Percentiles rank a stretch among this genome's conserved stretches.
Evolutionary conservation across 30 jellyfish, hydroid and myxozoan species (phyloP).

Genomic region (Chrysaora quinquecirrha): DNA sequence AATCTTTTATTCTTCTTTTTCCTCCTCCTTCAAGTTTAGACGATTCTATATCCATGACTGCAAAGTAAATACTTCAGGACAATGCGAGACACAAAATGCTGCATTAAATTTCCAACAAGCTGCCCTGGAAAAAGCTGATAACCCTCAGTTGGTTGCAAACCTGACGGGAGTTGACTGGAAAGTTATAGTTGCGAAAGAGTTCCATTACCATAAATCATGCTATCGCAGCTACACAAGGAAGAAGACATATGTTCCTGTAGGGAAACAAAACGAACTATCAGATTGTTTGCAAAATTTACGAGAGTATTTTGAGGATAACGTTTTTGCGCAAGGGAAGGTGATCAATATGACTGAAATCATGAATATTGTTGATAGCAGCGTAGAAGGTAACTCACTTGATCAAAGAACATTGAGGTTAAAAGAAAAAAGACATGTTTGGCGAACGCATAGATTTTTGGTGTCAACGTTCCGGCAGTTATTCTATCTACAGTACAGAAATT

Average conservation of each 20-base stretch:
- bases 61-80: too few relatives aligned
- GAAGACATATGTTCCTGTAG: too few relatives aligned
- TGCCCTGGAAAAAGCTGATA: not conserved
- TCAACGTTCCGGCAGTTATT: not conserved
- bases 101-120: not conserved
- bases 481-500: constrained; percentile 2
- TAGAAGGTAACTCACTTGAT: not conserved
- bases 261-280: not conserved
- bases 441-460: constrained; percentile 11
- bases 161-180: not conserved
- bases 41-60: too few relatives aligned
- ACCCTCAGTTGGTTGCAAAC: not conserved
- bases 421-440: not conserved
- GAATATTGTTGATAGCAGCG: not conserved
- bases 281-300: not conserved
- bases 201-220: not conserved
- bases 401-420: not conserved
- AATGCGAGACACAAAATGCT: not conserved
- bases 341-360: too few relatives aligned
- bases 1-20: too few relatives aligned
- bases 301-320: not conserved
- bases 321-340: too few relatives aligned
- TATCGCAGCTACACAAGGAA: too few relatives aligned
- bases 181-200: not conserved
- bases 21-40: too few relatives aligned